A percentile compares a stretch with the other conserved stretches of the same genome.
phyloP scores from a whole-genome alignment of 2,113 vertebrate species.

The Paralichthys olivaceus region DNA sequence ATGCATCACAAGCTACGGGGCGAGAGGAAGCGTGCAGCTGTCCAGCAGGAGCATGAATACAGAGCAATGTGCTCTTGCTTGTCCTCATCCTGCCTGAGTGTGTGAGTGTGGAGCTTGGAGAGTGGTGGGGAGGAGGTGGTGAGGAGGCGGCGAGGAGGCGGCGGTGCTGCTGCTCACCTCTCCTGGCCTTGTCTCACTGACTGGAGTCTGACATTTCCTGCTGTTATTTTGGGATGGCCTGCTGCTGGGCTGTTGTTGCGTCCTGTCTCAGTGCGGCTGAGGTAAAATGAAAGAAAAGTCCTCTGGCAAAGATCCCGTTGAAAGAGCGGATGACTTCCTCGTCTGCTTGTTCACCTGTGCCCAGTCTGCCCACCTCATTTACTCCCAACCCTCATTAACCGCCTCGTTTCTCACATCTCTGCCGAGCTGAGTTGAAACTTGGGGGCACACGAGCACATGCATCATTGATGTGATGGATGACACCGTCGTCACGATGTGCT shows the following conservation, averaged over 20 bases:
- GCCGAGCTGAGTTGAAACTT: background rate
- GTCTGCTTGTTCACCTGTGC: conserved; percentile 27
- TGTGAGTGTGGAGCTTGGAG: conserved; percentile 3
- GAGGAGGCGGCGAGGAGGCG: background rate
- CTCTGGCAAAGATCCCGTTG: conserved; percentile 54
- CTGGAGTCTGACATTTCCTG: conserved; percentile 65
- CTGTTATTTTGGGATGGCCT: conserved; percentile 65
- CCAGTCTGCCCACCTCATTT: conserved; percentile 24
- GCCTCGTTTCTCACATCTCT: background rate
- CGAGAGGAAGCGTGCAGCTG: background rate
- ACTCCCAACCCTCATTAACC: background rate
- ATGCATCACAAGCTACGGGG: conserved; percentile 10
- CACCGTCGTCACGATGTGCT: background rate
- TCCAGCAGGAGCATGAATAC: conserved; percentile 3
- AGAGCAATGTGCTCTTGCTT: conserved; percentile 17
- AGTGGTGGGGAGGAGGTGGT: background rate
- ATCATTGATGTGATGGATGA: conserved; percentile 32
- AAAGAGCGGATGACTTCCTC: conserved; percentile 41
- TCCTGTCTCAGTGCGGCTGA: conserved; percentile 36
- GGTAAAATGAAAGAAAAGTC: conserved; percentile 42
- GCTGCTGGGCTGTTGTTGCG: conserved; percentile 31
- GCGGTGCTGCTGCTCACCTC: conserved; percentile 36
- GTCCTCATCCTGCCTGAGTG: conserved; percentile 25
- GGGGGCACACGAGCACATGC: background rate
- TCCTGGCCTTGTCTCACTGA: conserved; percentile 59